phyloP scores from a whole-genome alignment of 2,113 vertebrate genomes.

The Cottus gobio region DNA sequence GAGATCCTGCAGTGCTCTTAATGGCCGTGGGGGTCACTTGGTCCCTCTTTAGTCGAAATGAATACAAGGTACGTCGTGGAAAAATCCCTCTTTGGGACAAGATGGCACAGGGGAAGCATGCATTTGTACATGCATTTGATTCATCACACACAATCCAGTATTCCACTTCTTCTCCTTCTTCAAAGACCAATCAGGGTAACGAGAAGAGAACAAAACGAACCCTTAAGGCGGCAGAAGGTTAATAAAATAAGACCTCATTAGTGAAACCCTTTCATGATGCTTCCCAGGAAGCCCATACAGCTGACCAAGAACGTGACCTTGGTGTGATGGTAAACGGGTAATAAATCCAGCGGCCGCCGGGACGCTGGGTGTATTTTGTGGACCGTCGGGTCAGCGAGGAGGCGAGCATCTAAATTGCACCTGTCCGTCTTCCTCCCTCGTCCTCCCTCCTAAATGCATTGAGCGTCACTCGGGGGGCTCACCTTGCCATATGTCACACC shows the following conservation, averaged over 20 bases:
- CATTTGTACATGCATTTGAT: neutral
- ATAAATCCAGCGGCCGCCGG: constrained; percentile 68
- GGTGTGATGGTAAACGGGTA: constrained; percentile 67
- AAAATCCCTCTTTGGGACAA: neutral
- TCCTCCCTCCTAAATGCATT: constrained; percentile 36
- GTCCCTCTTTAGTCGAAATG: constrained; percentile 20
- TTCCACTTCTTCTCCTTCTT: neutral
- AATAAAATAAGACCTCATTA: constrained; percentile 68
- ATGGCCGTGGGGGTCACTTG: constrained; percentile 35
- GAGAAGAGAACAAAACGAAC: constrained; percentile 20
- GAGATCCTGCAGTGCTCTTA: constrained; percentile 31
- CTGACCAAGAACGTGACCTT: constrained; percentile 75
- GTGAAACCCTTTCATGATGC: constrained; percentile 65
- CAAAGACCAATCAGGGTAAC: constrained; percentile 42
- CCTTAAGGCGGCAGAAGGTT: constrained; percentile 43
- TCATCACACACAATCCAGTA: neutral
- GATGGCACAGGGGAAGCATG: neutral
- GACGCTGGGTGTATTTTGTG: constrained; percentile 56
- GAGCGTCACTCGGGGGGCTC: constrained; percentile 17
- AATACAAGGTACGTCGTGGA: neutral
- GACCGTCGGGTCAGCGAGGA: constrained; percentile 66
- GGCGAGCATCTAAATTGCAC: constrained; percentile 66
- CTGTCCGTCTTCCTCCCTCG: constrained; percentile 36
- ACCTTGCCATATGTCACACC: constrained; percentile 43
- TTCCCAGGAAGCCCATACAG: constrained; percentile 68